Evolutionary conservation across 2,797 vertebrate species (phyloP).

Genomic region (Coregonus ussuriensis): DNA sequence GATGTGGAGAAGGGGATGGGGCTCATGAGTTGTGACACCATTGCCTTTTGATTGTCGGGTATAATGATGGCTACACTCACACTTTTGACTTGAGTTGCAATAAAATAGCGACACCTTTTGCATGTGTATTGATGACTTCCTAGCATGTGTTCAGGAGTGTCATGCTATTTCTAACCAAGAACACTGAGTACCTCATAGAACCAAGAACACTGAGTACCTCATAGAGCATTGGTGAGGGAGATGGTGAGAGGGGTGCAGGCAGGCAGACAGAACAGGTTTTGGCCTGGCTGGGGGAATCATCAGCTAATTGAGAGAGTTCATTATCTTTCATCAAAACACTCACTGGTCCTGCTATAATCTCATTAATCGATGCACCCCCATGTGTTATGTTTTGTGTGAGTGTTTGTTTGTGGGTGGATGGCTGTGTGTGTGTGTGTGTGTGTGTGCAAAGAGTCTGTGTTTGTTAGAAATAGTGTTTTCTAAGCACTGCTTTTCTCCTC

Average conservation of each 20-base stretch:
- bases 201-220: too few species aligned
- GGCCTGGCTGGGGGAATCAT: conserved; percentile 10
- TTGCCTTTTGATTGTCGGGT: not conserved
- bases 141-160: not conserved
- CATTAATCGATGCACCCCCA: conserved; percentile 38
- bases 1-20: not conserved
- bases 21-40: not conserved
- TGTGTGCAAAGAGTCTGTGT: too few species aligned
- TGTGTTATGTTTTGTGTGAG: not conserved
- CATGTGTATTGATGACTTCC: not conserved
- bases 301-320: conserved; percentile 38
- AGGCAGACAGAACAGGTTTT: not conserved
- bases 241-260: not conserved
- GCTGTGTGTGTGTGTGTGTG: too few species aligned
- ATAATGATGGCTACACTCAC: not conserved
- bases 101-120: not conserved
- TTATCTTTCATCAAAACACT: conserved; percentile 42
- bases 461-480: too few species aligned
- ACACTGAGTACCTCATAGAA: not conserved
- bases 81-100: not conserved
- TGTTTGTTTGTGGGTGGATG: not conserved
- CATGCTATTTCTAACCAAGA: not conserved
- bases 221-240: not conserved
- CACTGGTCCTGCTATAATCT: conserved; percentile 52
- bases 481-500: too few species aligned